These are phyloP conservation scores for Pseudorectes ferrugineus DNA, from an alignment of 2,113 vertebrate species.

Conservation along the genomic window DNA sequence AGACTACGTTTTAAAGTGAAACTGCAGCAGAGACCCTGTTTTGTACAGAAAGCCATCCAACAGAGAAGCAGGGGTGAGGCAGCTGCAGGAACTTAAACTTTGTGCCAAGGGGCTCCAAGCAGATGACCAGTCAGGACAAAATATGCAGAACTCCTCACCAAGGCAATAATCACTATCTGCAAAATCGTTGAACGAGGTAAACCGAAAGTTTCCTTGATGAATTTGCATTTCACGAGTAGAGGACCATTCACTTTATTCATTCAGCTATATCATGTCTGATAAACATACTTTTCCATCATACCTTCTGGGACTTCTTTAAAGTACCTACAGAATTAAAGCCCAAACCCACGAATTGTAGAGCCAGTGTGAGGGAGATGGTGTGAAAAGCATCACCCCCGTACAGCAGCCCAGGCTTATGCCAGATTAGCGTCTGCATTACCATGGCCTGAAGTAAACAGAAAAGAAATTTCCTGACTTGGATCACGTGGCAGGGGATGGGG, in stretches of 20 bases:
- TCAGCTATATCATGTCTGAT: not conserved
- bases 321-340: not conserved
- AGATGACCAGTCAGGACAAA: not conserved
- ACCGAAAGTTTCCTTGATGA: not conserved
- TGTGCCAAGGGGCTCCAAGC: not conserved
- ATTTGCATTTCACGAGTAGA: not conserved
- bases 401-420: not conserved
- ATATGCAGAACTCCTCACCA: not conserved
- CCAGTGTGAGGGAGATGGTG: not conserved
- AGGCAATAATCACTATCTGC: not conserved
- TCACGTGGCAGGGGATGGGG: not conserved
- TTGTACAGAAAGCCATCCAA: not conserved
- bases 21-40: not conserved
- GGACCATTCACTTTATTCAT: not conserved
- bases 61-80: not conserved
- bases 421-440: not conserved
- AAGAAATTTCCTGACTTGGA: not conserved
- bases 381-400: not conserved
- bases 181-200: not conserved
- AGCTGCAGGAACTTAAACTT: not conserved
- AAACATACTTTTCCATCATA: not conserved
- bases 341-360: not conserved
- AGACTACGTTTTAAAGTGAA: not conserved
- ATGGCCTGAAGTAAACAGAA: slow-evolving; percentile 6
- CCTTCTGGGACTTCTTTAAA: not conserved